phyloP scores from a whole-genome alignment of 1,140 invertebrate species.

The Steinernema feltiae region DNA sequence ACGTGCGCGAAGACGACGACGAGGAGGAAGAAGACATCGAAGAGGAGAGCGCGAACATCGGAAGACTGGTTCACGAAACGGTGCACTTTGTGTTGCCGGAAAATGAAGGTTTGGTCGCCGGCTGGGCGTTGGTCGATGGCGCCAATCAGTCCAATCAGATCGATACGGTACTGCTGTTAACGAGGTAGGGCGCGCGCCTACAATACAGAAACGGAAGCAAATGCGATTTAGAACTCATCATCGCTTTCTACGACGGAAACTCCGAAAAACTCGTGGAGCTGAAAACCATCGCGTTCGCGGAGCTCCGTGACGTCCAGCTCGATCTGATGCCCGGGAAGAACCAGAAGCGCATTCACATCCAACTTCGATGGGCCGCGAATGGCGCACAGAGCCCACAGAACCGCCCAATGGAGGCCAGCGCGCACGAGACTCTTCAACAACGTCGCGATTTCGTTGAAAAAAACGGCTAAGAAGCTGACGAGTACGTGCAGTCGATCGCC shows the following conservation, averaged over 20 bases:
- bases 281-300: slow-evolving; percentile 20
- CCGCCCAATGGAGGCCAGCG: slow-evolving; percentile 4
- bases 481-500: slow-evolving; percentile 33
- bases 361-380: background rate
- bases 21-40: slow-evolving; percentile 41
- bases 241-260: slow-evolving; percentile 35
- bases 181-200: slow-evolving; percentile 13
- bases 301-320: slow-evolving; percentile 25
- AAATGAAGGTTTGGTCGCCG: slow-evolving; percentile 30
- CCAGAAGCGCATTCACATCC: background rate
- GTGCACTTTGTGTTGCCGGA: slow-evolving; percentile 39
- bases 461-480: slow-evolving; percentile 34
- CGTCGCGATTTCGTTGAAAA: slow-evolving; percentile 35
- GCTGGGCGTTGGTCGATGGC: slow-evolving; percentile 31
- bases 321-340: slow-evolving; percentile 15
- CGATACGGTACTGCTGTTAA: slow-evolving; percentile 34
- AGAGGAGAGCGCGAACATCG: slow-evolving; percentile 41
- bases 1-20: slow-evolving; percentile 22
- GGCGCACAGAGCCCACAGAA: background rate
- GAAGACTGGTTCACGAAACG: slow-evolving; percentile 41
- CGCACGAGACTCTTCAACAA: slow-evolving; percentile 39
- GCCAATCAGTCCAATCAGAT: slow-evolving; percentile 22
- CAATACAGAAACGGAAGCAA: background rate
- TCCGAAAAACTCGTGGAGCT: slow-evolving; percentile 36
- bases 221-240: slow-evolving; percentile 9